Base-by-base conservation (phyloP, 1,140 invertebrate species). In the Lepeophtheirus salmonis region DNA sequence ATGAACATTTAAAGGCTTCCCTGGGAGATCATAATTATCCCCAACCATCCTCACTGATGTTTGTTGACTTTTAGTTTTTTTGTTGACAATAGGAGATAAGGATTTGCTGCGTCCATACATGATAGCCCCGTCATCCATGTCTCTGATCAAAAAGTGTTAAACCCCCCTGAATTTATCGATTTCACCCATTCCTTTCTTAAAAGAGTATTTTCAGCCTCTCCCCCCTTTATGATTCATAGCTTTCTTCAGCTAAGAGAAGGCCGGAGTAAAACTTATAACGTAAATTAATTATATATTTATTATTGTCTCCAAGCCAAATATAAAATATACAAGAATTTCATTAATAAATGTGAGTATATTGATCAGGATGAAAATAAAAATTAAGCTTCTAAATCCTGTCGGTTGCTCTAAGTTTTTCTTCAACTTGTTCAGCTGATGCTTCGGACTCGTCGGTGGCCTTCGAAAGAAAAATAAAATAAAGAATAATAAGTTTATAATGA, bases 381-480 rank as follows among this genome's bases (percentile, higher is more conserved):
- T n/a, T n/a, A n/a, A 41, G 50, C 3, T 52, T 50, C 77, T 86
- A 89, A 78, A 89, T 84, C 76, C 87, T 84, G 75, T 90, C 86
- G 66, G 84, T 90, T 71, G 85, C 82, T 75, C 87, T 82, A 66
- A 90, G 79, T 73, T 90, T 89, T 70, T 89, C 86, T 72, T 90
- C 86, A 59, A 91, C 86, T 65, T 85, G 83, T 73, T 89, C 86
- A 67, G 86, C 82, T 62, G 85, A 87, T 65, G 86, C 86, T 77
- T 89, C 87, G 64, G 86, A 86, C 67, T 86, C 77, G 71, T 91
- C 87, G 67, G 86, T 91, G 67, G 87, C 86, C 76, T 76, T 65
- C n/a, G 67, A 68, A 66, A 62, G 50, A 53, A 64, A 57, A 63
- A 64, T 61, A 59, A 16, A 2, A 58, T 61, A 61, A 56, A 12